Percentiles rank a stretch among this genome's conserved stretches.
phyloP scores from a whole-genome alignment of 2,797 vertebrate species.

The Pelodytes ibericus region DNA sequence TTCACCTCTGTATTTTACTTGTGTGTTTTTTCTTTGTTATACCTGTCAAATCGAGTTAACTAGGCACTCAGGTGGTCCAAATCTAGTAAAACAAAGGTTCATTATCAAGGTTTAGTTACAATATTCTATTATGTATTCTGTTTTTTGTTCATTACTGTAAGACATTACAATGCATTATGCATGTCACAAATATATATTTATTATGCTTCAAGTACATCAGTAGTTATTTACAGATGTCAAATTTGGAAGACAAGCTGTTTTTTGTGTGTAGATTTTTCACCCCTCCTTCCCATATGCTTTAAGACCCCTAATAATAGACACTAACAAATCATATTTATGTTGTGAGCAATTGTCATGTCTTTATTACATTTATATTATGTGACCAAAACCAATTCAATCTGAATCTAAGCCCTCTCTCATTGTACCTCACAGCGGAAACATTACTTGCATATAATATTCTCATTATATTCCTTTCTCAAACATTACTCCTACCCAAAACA shows the following conservation, averaged over 20 bases:
- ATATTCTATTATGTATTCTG: not conserved
- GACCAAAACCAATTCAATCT: too few species aligned
- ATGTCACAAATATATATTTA: not conserved
- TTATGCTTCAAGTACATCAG: not conserved
- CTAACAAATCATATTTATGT: too few species aligned
- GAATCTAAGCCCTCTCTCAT: too few species aligned
- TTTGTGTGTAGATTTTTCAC: too few species aligned
- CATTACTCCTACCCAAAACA: too few species aligned
- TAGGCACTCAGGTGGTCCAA: not conserved
- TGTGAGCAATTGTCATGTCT: too few species aligned
- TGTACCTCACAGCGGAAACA: too few species aligned
- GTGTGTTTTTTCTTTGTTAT: not conserved
- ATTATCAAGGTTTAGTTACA: not conserved
- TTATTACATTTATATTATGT: too few species aligned
- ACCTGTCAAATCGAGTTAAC: not conserved
- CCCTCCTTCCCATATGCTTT: too few species aligned
- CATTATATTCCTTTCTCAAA: too few species aligned
- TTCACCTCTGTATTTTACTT: not conserved
- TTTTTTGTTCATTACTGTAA: not conserved
- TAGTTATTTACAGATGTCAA: not conserved
- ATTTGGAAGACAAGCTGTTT: not conserved
- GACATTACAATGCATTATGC: not conserved
- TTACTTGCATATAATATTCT: too few species aligned
- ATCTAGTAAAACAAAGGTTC: not conserved
- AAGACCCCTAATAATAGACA: too few species aligned